These are phyloP conservation scores for Aegypius monachus DNA, from an alignment of 2,113 vertebrate genomes.

Conservation along the genomic window DNA sequence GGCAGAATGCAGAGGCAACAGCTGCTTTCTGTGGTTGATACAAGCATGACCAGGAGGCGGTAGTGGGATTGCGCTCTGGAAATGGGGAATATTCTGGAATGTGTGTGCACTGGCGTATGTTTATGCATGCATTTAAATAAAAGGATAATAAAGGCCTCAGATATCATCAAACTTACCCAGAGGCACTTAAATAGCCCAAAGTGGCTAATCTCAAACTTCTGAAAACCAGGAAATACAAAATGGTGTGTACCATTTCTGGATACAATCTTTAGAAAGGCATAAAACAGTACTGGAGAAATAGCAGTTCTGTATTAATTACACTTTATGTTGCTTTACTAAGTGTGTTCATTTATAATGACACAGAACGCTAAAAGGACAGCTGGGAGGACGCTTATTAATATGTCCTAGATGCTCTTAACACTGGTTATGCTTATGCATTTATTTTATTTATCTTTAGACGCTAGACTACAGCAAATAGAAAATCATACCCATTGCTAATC, in stretches of 20 bases:
- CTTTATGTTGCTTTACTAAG: neutral
- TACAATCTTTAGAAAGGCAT: neutral
- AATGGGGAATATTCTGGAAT: neutral
- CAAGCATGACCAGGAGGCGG: rapidly evolving
- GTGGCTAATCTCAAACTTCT: neutral
- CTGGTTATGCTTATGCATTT: neutral
- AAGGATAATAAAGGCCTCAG: neutral
- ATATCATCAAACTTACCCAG: neutral
- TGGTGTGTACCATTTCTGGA: neutral
- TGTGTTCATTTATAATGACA: neutral
- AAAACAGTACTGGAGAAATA: neutral
- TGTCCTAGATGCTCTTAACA: neutral
- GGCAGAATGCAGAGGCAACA: neutral
- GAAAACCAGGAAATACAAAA: neutral
- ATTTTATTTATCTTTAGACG: neutral
- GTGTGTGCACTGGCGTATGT: neutral
- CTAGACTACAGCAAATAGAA: neutral
- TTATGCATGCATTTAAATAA: neutral
- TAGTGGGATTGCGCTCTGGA: neutral
- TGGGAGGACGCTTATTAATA: neutral
- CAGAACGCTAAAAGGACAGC: neutral
- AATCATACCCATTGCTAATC: neutral
- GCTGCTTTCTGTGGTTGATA: neutral
- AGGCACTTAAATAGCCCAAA: neutral
- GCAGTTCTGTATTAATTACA: neutral